These are phyloP conservation scores for Caerostris extrusa DNA, from an alignment of 1,140 invertebrate genomes.

Conservation along the genomic window DNA sequence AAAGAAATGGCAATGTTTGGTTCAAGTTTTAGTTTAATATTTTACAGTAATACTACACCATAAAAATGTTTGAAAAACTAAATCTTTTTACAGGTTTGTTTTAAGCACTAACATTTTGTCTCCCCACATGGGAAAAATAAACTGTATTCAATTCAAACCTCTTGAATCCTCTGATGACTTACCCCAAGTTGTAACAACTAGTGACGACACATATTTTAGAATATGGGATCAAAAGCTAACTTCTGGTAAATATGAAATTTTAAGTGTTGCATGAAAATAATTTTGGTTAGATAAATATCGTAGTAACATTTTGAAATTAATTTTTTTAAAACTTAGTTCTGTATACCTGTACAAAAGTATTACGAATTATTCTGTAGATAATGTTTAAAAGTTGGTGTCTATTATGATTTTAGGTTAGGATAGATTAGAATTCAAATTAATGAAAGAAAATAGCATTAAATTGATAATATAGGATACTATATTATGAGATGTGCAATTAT, in stretches of 20 bases:
- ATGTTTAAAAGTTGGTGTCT: no score
- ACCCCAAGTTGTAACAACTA: slow-evolving; percentile 85
- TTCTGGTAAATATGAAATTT: no score
- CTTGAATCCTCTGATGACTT: slow-evolving; percentile 80
- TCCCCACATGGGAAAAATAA: slow-evolving; percentile 87
- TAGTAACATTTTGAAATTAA: neutral
- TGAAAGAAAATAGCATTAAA: no score
- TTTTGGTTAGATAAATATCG: neutral
- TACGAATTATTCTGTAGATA: neutral
- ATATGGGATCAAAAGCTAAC: slow-evolving; percentile 85
- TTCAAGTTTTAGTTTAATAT: neutral
- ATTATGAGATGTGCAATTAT: no score
- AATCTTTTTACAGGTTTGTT: slow-evolving; percentile 84
- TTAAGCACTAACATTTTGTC: slow-evolving; percentile 89
- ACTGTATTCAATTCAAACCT: slow-evolving; percentile 86
- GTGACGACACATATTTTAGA: slow-evolving; percentile 88
- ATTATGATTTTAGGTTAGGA: no score
- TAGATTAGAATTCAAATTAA: neutral
- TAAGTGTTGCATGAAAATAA: slow-evolving; percentile 78
- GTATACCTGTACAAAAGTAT: neutral
- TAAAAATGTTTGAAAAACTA: no score
- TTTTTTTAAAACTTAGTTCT: neutral
- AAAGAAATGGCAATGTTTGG: neutral
- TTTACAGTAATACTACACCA: neutral
- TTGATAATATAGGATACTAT: no score